These are phyloP conservation scores for Hydractinia echinata DNA, from an alignment of 30 jellyfish, hydroid and myxozoan species.

Conservation along the genomic window DNA sequence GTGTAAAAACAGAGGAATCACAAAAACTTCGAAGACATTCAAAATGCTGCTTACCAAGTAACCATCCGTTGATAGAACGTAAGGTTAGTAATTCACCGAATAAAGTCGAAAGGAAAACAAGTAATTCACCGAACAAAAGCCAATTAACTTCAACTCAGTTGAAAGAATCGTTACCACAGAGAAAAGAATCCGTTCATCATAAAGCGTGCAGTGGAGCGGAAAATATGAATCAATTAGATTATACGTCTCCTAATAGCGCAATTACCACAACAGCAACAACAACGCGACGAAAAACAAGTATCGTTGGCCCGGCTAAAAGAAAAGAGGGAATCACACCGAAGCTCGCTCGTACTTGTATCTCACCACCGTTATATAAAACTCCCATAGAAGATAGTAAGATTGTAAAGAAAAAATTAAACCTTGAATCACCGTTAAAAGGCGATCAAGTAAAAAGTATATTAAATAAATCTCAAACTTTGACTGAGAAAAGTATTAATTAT, in stretches of 20 bases:
- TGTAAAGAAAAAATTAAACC: too few relatives aligned
- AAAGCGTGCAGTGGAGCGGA: constrained; percentile 22
- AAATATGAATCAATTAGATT: background rate
- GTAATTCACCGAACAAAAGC: constrained; percentile 9
- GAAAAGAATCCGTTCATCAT: constrained; percentile 16
- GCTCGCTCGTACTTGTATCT: background rate
- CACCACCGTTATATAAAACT: background rate
- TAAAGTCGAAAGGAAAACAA: background rate
- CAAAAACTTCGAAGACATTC: too few relatives aligned
- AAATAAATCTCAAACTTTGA: background rate
- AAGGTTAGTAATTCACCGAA: constrained; percentile 14
- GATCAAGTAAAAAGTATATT: background rate
- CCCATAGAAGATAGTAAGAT: background rate
- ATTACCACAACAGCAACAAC: constrained; percentile 6
- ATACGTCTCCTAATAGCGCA: background rate
- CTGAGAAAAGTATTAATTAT: constrained; percentile 4
- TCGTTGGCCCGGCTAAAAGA: constrained; percentile 2
- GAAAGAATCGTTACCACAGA: constrained; percentile 6
- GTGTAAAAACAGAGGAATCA: too few relatives aligned
- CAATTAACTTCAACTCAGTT: background rate
- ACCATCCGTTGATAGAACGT: background rate
- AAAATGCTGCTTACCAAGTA: too few relatives aligned
- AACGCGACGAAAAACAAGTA: background rate
- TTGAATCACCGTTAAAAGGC: too few relatives aligned
- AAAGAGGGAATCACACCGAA: background rate